Evolutionary conservation across 2,888 invertebrate species (phyloP).

Genomic region (Dioctria rufipes): DNA sequence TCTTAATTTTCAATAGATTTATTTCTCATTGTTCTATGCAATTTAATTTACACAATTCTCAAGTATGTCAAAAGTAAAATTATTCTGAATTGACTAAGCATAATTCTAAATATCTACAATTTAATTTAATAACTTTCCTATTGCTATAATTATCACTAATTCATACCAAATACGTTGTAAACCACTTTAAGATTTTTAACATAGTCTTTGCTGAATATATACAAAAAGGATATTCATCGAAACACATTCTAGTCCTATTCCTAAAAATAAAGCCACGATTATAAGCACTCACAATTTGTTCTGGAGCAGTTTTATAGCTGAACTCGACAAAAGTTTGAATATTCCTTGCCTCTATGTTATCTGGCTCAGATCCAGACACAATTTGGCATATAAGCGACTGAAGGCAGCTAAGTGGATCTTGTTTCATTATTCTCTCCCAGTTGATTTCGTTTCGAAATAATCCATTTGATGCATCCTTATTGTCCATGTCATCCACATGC

Average conservation of each 20-base stretch:
- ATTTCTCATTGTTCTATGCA: no score
- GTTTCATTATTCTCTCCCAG: conserved; percentile 67
- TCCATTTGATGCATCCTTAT: not conserved
- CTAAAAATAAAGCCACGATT: conserved; percentile 66
- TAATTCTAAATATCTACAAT: not conserved
- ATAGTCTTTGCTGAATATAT: conserved; percentile 69
- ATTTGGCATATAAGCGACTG: conserved; percentile 70
- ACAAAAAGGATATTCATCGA: conserved; percentile 69
- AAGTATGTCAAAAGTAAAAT: no score
- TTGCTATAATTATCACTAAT: no score
- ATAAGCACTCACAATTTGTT: conserved; percentile 67
- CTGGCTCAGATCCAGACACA: conserved; percentile 67
- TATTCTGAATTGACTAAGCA: no score
- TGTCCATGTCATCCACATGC: not conserved
- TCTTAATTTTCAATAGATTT: no score
- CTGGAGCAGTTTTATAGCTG: conserved; percentile 65
- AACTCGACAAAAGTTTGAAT: conserved; percentile 66
- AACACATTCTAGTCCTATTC: conserved; percentile 65
- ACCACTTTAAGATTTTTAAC: conserved; percentile 69
- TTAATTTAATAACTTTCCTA: not conserved
- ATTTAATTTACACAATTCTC: no score
- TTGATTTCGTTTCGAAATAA: conserved; percentile 61
- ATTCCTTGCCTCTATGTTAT: conserved; percentile 65
- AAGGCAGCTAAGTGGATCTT: conserved; percentile 69
- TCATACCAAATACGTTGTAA: conserved; percentile 56